Conservation (phyloP, 2,797 vertebrate genomes). For the Miichthys miiuy region DNA sequence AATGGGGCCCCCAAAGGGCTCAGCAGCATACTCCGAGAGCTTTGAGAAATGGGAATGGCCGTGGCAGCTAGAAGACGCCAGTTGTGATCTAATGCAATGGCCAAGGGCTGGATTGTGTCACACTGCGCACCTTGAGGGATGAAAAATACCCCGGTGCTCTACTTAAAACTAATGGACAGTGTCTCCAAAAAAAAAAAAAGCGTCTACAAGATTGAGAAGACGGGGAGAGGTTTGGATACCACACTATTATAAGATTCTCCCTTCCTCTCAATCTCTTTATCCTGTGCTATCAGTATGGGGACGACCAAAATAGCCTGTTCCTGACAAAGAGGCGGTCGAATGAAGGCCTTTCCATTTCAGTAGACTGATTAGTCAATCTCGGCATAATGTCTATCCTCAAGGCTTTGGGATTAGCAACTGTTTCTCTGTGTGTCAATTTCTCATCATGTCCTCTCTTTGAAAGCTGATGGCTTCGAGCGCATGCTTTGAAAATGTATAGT, state of each 20-base stretch:
- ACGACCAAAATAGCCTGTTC: constrained; percentile 71
- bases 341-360: constrained; percentile 78
- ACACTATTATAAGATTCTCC: constrained; percentile 67
- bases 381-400: constrained; percentile 76
- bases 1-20: constrained; percentile 81
- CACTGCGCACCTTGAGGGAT: constrained; percentile 84
- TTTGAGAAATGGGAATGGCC: constrained; percentile 87
- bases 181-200: constrained; percentile 62
- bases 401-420: constrained; percentile 79
- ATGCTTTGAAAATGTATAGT: constrained; percentile 66
- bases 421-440: constrained; percentile 73
- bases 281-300: constrained; percentile 57
- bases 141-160: constrained; percentile 80
- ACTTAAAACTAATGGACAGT: constrained; percentile 86
- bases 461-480: constrained; percentile 65
- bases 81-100: constrained; percentile 84
- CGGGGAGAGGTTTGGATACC: constrained; percentile 60
- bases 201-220: constrained; percentile 63
- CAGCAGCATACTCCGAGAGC: constrained; percentile 72
- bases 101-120: constrained; percentile 83
- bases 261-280: constrained; percentile 68
- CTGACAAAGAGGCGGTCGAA: constrained; percentile 71
- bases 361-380: constrained; percentile 80
- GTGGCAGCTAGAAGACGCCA: constrained; percentile 78
- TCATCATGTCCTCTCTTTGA: constrained; percentile 72